Evolutionary conservation across 2,113 vertebrate genomes (phyloP), one percentile per base, ranked within the genome.

Genomic region (Brachirus orientalis): DNA sequence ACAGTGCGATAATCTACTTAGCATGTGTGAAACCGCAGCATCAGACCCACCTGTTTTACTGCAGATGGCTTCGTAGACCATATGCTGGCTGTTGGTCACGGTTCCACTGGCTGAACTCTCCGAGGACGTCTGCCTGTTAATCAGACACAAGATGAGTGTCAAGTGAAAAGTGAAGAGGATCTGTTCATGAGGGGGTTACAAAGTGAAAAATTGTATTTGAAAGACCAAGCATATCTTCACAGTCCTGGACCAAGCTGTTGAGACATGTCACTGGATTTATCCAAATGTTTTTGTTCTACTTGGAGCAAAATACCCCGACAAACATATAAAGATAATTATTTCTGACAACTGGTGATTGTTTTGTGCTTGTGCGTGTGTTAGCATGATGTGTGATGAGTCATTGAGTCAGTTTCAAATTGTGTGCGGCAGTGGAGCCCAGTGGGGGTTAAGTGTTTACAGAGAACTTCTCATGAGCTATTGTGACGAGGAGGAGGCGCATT

Each of bases 21-120:
- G 70, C 45, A 52, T 46, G 69, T 69, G 75, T 36, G 50, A 45
- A 64, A 61, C 12, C 14, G 70, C 61, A 69, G 50, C 73, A 69
- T 60, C 63, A 59, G 61, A 88, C 89, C 85, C 85, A 94, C 93
- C 91, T 88, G 86, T 86, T 84, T 88, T 88, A 71, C 82, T 43
- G 35, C 90, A 86, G 50, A 90, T 79, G 50, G 88, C 84, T 65
- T 93, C 79, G n/a, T 83, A 89, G 79, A 91, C 80, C 55, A 72
- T 60, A 40, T 88, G 88, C 79, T 89, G 88, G 62, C 55, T 20
- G 58, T 69, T 73, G 73, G 83, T 82, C 64, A 57, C 50, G 10
- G 55, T 36, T 62, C 83, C 84, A 33, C 66, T 41, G 55, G 79
- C 75, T 53, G 75, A 83, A 66, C 72, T 79, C 76, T 90, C 89